Evolutionary conservation across 2,113 vertebrate species (phyloP).

Genomic region (Oncorhynchus mykiss): DNA sequence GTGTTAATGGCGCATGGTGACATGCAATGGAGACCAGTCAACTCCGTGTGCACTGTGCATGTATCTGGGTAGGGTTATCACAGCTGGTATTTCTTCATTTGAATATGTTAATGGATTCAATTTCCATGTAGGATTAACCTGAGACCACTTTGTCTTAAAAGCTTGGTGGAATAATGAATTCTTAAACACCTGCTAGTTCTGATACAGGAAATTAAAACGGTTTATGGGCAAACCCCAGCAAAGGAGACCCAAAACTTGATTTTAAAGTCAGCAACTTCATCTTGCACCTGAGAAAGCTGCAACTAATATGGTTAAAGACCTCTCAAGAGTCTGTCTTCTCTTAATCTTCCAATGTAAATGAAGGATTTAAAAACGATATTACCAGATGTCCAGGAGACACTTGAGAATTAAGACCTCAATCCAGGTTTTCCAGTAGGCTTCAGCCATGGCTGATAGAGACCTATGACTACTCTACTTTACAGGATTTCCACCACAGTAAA

Average conservation of each 20-base stretch:
- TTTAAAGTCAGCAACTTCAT: conserved; percentile 66
- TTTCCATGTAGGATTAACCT: conserved; percentile 60
- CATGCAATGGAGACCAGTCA: too few species aligned
- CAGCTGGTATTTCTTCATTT: conserved; percentile 52
- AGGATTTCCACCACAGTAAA: background rate
- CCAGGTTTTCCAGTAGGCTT: conserved; percentile 63
- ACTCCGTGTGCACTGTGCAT: conserved; percentile 15
- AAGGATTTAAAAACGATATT: conserved; percentile 62
- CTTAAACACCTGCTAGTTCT: conserved; percentile 50
- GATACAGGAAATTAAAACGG: conserved; percentile 72
- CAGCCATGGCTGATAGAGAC: conserved; percentile 8
- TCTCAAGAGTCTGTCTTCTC: conserved; percentile 61
- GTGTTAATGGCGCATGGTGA: too few species aligned
- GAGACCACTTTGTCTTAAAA: conserved; percentile 65
- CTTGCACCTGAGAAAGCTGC: conserved; percentile 64
- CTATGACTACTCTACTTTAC: background rate
- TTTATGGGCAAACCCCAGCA: conserved; percentile 58
- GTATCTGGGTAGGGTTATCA: conserved; percentile 28
- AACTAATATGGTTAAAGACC: conserved; percentile 54
- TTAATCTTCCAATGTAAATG: conserved; percentile 65
- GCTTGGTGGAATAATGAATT: conserved; percentile 31
- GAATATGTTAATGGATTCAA: conserved; percentile 55
- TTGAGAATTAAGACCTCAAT: conserved; percentile 60
- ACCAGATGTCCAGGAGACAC: conserved; percentile 47
- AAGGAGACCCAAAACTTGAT: conserved; percentile 39